Base-by-base conservation (phyloP, 2,888 invertebrate species). In the Sclerodermus sp. region DNA sequence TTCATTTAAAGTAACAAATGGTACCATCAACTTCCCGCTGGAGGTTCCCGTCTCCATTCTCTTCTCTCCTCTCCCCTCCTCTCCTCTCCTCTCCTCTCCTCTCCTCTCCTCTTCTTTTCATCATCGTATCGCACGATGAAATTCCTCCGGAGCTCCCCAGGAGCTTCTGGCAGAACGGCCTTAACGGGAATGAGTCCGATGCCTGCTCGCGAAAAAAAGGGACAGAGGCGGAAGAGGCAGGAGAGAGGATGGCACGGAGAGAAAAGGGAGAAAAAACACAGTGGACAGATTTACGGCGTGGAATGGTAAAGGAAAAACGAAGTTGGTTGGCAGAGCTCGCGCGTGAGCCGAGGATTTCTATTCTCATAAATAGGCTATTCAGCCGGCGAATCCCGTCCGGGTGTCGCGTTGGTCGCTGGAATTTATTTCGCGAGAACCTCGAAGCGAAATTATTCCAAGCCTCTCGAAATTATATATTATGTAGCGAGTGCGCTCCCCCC, bases 251-350 rank as follows among this genome's bases (percentile, higher is more conserved):
- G n/a, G n/a, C n/a, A n/a, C n/a, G n/a, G n/a, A n/a, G 34, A 31
- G n/a, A 17, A 18, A 23, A 23, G 10, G 1, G 13, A 29, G 18
- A 13, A 42, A 14, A 41, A 41, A 43, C 18, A 30, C 15, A 46
- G 40, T 17, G 42, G 52, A 42, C 48, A 43, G 49, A 55, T 60
- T 60, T 61, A 53, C 51, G 38, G n/a, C 31, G 47, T 13, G 30
- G 8, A 48, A 34, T 43, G 45, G 48, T 39, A 48, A 47, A 55
- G 45, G 47, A 17, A 50, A 50, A 49, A 58, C 36, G 17, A 14
- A 43, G 23, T 16, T 8, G 41, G 40, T 13, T 46, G 31, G 46
- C 46, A 15, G 13, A 23, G 16, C 29, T 1, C 13, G 29, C 17
- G 23, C 23, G 36, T n/a, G 18, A 45, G 14, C 13, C 2, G 13